Base-by-base conservation (phyloP, 1,140 invertebrate species). In the Drosophila sucinea region DNA sequence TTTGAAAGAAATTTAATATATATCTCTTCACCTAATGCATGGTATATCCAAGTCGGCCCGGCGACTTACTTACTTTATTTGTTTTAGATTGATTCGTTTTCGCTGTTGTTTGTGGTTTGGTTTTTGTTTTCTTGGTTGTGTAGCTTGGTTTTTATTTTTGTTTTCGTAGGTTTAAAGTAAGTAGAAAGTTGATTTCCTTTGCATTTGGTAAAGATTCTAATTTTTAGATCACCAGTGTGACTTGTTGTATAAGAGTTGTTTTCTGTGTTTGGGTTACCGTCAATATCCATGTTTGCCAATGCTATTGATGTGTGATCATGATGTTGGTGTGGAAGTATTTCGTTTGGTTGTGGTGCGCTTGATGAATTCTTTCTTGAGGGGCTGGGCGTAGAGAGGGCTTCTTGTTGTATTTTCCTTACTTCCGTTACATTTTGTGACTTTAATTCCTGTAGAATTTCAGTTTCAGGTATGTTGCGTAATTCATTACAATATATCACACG, bases 391-490 rank as follows among this genome's bases (percentile, higher is more conserved):
- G 41, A 44, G 38, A 40, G 38, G 8, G 41, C 17, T 44, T 44
- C 17, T 23, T 44, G 41, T 44, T 44, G 41, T 33, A 58, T 58
- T 38, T 58, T 58, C 17, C 17, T 58, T 5, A 58, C 33, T 61
- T 61, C 23, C 0, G 4, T 44, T 11, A 61, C 60, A 41, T 61
- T 61, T 61, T 61, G 40, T 29, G 38, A 10, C 27, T 61, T 61
- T 25, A 61, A 11, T 41, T 61, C 29, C 17, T 61, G 11, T 32
- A 61, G 23, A 23, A 61, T 44, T 29, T 41, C 25, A 11, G 11
- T 33, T 58, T 58, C 56, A 8, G 4, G 10, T 33, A 58, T 58
- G 56, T 35, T 35, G 17, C 56, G 56, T 7, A 57, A 35, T 58
- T 58, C 56, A 23, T 58, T 38, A 10, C 29, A 58, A 17, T 58